Percentiles rank a stretch among this genome's conserved stretches.
Evolutionary conservation across 2,113 vertebrate species (phyloP).

Genomic region (Speoplatyrhinus poulsoni): DNA sequence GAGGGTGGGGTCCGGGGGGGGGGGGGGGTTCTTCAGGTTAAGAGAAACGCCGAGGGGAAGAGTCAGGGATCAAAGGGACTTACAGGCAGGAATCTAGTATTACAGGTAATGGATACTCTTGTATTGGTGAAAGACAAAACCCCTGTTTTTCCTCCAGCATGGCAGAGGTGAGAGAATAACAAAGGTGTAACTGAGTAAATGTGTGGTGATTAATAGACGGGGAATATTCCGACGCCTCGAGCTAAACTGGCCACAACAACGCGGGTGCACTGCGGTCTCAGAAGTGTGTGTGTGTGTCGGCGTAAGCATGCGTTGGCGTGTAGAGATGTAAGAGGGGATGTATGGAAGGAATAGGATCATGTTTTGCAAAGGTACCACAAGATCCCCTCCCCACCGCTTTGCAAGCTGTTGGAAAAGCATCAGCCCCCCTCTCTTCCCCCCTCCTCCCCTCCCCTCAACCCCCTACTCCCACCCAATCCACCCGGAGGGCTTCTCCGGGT

Average conservation of each 20-base stretch:
- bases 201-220: conserved; percentile 65
- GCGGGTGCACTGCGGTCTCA: conserved; percentile 48
- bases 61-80: conserved; percentile 74
- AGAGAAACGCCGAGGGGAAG: conserved; percentile 16
- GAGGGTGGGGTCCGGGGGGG: not conserved
- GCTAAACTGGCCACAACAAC: conserved; percentile 54
- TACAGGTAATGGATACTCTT: conserved; percentile 80
- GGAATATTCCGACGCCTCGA: conserved; percentile 62
- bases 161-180: conserved; percentile 65
- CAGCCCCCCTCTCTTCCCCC: too few relatives aligned
- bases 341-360: conserved; percentile 3
- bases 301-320: not conserved
- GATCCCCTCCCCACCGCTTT: not conserved
- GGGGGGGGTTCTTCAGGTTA: not conserved
- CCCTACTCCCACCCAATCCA: too few relatives aligned
- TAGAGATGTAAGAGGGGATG: conserved; percentile 5
- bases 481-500: conserved; percentile 3
- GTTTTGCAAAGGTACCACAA: not conserved
- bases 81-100: conserved; percentile 69
- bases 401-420: too few relatives aligned
- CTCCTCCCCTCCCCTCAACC: too few relatives aligned
- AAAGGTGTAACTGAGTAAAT: conserved; percentile 63
- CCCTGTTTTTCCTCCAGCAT: conserved; percentile 61
- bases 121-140: conserved; percentile 69
- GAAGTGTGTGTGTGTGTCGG: not conserved